phyloP scores from a whole-genome alignment of 2,888 invertebrate genomes.

The Saturnia pavonia region DNA sequence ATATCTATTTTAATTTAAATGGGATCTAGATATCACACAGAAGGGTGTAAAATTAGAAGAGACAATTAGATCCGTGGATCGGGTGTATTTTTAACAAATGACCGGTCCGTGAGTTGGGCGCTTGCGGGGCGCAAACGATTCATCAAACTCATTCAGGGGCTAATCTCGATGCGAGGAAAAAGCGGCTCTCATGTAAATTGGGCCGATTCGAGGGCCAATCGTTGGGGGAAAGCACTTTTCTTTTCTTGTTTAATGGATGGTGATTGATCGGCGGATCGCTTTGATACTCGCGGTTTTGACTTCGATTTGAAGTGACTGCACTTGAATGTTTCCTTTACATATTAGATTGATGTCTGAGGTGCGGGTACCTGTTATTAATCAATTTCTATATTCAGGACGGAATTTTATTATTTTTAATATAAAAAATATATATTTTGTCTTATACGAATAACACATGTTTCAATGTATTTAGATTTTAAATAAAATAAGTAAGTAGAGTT shows the following conservation, averaged over 20 bases:
- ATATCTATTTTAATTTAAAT: slow-evolving; percentile 61
- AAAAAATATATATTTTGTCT: not conserved
- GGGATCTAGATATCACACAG: slow-evolving; percentile 67
- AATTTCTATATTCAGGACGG: not conserved
- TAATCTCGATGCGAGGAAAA: slow-evolving; percentile 82
- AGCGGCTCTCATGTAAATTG: slow-evolving; percentile 82
- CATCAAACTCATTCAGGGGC: slow-evolving; percentile 81
- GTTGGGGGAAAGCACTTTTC: slow-evolving; percentile 80
- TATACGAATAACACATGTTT: not conserved
- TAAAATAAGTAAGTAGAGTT: not conserved
- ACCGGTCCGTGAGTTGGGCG: slow-evolving; percentile 58
- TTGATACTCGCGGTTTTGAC: slow-evolving; percentile 79
- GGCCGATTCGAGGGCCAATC: slow-evolving; percentile 79
- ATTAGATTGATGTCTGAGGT: slow-evolving; percentile 23
- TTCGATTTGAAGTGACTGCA: slow-evolving; percentile 67
- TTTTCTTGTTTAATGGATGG: slow-evolving; percentile 82
- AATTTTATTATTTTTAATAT: slow-evolving; percentile 5
- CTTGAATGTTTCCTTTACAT: slow-evolving; percentile 52
- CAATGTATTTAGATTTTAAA: not conserved
- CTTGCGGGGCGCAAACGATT: slow-evolving; percentile 72
- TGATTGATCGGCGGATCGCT: slow-evolving; percentile 77
- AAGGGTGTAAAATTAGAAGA: slow-evolving; percentile 80
- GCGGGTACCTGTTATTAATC: slow-evolving; percentile 19
- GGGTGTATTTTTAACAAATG: slow-evolving; percentile 83
- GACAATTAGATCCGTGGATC: slow-evolving; percentile 81